These are phyloP conservation scores for Holothuria scabra DNA, from an alignment of 53 echinoderm and acorn worm species.

Conservation along the genomic window DNA sequence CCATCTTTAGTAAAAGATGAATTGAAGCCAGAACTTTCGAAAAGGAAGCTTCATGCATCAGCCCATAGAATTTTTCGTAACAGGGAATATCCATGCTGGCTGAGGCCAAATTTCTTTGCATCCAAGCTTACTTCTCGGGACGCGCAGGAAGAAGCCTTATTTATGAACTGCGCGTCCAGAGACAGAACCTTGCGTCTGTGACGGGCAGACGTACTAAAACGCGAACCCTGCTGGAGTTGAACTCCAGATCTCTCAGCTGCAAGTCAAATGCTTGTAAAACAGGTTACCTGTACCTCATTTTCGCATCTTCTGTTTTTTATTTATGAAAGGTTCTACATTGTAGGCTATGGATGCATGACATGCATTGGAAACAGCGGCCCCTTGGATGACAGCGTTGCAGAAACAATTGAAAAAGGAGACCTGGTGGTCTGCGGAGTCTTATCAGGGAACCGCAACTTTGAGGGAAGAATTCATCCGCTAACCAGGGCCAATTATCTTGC, in stretches of 20 bases:
- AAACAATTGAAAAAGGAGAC: conserved; percentile 97
- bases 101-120: too few species aligned
- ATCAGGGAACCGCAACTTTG: conserved; percentile 98
- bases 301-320: not conserved
- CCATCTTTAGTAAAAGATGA: too few species aligned
- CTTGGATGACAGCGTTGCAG: conserved; percentile 73
- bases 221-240: not conserved
- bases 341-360: conserved; percentile 99
- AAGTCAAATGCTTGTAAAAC: not conserved
- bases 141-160: too few species aligned
- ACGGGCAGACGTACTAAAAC: not conserved
- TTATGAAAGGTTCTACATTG: conserved; percentile 76
- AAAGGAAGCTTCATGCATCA: too few species aligned
- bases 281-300: not conserved
- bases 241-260: not conserved
- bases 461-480: conserved; percentile 94
- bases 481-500: conserved; percentile 97
- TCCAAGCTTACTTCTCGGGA: too few species aligned
- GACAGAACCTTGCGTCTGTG: too few species aligned
- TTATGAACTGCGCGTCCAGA: too few species aligned
- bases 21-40: too few species aligned
- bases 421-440: conserved; percentile 93
- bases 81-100: too few species aligned
- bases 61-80: too few species aligned
- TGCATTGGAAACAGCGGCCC: conserved; percentile 98